Percentiles rank a stretch among this genome's conserved stretches.
Evolutionary conservation across 37 sponge, comb jelly and placozoan genomes (phyloP).

Genomic region (Theonella swinhoei): DNA sequence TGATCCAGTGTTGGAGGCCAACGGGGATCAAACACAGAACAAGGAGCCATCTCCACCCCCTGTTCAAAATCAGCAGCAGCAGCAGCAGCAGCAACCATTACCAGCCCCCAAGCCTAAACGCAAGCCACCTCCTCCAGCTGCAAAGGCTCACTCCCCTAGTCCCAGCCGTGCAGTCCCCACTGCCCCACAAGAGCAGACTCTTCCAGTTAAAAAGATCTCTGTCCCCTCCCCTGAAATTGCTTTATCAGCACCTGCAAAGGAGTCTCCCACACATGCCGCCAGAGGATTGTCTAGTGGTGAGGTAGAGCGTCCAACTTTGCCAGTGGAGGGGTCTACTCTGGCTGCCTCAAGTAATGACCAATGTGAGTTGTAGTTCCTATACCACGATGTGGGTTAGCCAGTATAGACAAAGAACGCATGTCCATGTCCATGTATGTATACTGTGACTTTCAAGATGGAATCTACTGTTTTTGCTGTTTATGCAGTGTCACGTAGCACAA

Average conservation of each 20-base stretch:
- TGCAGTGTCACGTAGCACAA: conserved; percentile 63
- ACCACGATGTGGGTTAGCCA: too few relatives aligned
- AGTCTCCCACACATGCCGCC: not conserved
- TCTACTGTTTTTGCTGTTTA: not conserved
- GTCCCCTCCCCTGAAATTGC: not conserved
- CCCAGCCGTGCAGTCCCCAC: not conserved
- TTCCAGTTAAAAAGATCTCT: not conserved
- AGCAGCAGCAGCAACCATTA: not conserved
- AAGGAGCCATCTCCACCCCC: not conserved
- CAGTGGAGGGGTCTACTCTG: not conserved
- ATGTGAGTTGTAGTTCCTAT: too few relatives aligned
- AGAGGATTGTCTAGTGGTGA: too few relatives aligned
- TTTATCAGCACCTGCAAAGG: not conserved
- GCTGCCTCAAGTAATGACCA: too few relatives aligned
- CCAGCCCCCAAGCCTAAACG: not conserved
- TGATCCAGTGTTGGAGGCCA: not conserved
- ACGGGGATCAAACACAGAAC: not conserved
- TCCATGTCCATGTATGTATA: too few relatives aligned
- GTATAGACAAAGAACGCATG: too few relatives aligned
- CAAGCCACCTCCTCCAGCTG: not conserved
- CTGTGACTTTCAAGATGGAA: too few relatives aligned
- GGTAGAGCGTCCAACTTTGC: not conserved
- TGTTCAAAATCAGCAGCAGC: not conserved
- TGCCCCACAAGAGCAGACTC: not conserved
- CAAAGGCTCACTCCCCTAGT: not conserved